phyloP scores from a whole-genome alignment of 2,113 vertebrate species.

The Pseudopodoces humilis region DNA sequence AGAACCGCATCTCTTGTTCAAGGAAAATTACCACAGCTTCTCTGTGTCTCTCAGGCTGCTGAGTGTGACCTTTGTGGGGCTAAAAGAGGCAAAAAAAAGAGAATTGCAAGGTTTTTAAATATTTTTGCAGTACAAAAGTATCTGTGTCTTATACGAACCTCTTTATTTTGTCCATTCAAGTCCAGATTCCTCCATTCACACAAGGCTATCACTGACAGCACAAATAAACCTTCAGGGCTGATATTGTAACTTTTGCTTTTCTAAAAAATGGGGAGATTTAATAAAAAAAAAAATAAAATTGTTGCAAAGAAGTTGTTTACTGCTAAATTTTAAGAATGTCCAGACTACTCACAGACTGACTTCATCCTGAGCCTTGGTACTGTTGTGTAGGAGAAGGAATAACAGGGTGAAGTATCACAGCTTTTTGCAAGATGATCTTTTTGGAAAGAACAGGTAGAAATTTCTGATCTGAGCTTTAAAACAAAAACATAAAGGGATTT shows the following conservation, averaged over 20 bases:
- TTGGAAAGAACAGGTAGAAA: neutral
- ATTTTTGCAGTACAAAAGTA: neutral
- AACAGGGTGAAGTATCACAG: neutral
- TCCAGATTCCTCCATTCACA: neutral
- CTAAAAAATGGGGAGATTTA: neutral
- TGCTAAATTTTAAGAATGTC: neutral
- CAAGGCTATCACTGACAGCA: neutral
- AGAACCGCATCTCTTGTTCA: slow-evolving; percentile 14
- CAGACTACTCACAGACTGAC: accelerated
- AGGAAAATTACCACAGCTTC: neutral
- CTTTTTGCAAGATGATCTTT: neutral
- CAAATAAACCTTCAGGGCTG: neutral
- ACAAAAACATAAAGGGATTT: neutral
- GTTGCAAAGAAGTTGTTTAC: neutral
- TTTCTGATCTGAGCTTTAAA: neutral
- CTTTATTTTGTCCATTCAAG: neutral
- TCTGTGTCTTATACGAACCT: accelerated
- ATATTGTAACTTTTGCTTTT: neutral
- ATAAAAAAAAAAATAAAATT: neutral
- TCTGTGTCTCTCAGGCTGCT: neutral
- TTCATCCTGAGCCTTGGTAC: neutral
- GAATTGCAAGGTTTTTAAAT: neutral
- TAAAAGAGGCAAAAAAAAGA: neutral
- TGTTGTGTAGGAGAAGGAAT: neutral
- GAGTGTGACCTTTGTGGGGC: neutral